Conservation (phyloP, 2,113 vertebrate genomes). For the Mirounga angustirostris region DNA sequence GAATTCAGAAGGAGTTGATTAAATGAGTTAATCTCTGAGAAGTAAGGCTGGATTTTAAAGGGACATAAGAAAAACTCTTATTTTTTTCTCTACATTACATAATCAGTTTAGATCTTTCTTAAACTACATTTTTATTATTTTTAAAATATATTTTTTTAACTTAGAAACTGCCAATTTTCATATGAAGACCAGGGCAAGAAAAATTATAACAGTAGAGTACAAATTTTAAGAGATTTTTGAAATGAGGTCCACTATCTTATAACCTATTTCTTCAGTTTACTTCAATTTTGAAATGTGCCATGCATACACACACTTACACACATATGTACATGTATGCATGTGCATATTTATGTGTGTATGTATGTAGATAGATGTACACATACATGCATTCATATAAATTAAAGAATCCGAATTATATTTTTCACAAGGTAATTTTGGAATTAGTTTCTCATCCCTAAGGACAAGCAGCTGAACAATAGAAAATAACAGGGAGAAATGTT, state of each 20-base stretch:
- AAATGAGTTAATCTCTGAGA: background rate
- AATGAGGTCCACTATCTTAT: background rate
- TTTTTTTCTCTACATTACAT: background rate
- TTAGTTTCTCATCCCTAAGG: background rate
- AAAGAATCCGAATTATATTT: background rate
- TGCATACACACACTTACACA: background rate
- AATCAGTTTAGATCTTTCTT: background rate
- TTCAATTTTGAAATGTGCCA: background rate
- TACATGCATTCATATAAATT: background rate
- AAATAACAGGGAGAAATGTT: background rate
- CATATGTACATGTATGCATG: background rate
- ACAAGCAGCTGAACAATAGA: background rate
- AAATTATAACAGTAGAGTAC: background rate
- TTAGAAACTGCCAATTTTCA: background rate
- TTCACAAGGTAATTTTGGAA: background rate
- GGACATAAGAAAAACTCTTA: background rate
- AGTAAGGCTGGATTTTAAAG: background rate
- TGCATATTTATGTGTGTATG: background rate
- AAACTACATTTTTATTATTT: slow-evolving; percentile 22
- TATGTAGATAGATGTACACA: background rate
- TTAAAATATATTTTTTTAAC: slow-evolving; percentile 26
- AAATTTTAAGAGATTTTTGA: slow-evolving; percentile 42
- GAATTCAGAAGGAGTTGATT: background rate
- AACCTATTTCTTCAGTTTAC: background rate
- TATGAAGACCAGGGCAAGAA: background rate